These are phyloP conservation scores for Chelonus formosanus DNA, from an alignment of 2,888 invertebrate genomes.

Conservation along the genomic window DNA sequence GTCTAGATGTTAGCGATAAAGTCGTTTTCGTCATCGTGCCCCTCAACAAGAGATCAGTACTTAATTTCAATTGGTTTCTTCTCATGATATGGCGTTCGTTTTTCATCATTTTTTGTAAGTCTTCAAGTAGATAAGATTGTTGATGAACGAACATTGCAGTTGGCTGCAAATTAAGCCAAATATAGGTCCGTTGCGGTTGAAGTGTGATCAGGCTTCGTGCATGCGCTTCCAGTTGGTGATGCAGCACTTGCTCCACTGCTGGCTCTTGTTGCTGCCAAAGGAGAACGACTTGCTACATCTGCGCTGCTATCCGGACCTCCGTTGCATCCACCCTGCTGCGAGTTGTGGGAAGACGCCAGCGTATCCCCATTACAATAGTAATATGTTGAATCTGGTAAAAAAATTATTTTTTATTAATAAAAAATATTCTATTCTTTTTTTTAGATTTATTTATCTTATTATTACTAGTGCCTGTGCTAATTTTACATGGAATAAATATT, in stretches of 20 bases:
- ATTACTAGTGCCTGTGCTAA: no score
- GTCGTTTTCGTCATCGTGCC: constrained; percentile 1
- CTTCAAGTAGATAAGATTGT: no score
- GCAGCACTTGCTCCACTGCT: constrained; percentile 77
- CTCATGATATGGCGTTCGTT: constrained; percentile 60
- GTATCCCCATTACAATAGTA: constrained; percentile 70
- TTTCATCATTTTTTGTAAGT: constrained; percentile 17
- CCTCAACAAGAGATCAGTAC: constrained; percentile 56
- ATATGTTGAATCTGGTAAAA: constrained; percentile 70
- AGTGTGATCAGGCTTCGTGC: constrained; percentile 71
- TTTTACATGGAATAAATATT: no score
- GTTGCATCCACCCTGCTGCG: constrained; percentile 57
- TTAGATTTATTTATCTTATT: no score
- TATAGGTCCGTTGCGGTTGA: constrained; percentile 62
- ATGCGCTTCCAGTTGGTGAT: constrained; percentile 77
- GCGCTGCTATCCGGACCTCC: constrained; percentile 58
- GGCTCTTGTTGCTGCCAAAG: constrained; percentile 76
- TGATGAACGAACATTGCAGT: no score
- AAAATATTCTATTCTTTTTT: neutral
- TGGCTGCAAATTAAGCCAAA: constrained; percentile 51
- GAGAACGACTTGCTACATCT: constrained; percentile 74
- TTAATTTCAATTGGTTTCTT: constrained; percentile 55
- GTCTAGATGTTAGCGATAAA: neutral
- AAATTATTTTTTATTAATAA: constrained; percentile 8
- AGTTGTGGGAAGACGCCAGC: constrained; percentile 63